A percentile compares a stretch with the other conserved stretches of the same genome.
Conservation (phyloP, 2,113 vertebrate genomes). For the Anseranas semipalmata region DNA sequence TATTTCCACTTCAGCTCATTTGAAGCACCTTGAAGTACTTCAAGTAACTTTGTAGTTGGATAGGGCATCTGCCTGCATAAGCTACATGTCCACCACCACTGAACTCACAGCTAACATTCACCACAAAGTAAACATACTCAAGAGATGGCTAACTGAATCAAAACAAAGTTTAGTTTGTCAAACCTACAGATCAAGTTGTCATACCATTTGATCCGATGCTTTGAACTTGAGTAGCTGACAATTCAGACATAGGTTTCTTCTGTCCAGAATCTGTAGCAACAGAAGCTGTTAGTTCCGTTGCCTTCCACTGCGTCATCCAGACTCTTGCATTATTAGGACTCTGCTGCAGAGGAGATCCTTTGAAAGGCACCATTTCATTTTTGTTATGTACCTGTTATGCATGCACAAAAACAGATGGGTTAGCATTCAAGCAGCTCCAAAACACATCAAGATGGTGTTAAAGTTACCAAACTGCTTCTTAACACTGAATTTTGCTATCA, state of each 20-base stretch:
- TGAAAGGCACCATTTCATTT: slow-evolving; percentile 65
- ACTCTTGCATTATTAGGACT: not conserved
- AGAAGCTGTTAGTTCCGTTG: slow-evolving; percentile 45
- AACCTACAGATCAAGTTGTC: not conserved
- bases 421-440: not conserved
- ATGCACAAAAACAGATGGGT: not conserved
- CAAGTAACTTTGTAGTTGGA: not conserved
- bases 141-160: not conserved
- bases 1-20: not conserved
- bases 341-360: not conserved
- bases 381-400: not conserved
- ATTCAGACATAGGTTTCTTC: not conserved
- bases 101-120: not conserved
- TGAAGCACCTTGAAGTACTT: not conserved
- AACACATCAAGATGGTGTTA: not conserved
- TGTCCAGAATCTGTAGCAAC: slow-evolving; percentile 11
- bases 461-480: not conserved
- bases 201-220: slow-evolving; percentile 57
- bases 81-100: not conserved
- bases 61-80: not conserved
- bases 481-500: not conserved
- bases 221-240: not conserved
- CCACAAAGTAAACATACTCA: not conserved
- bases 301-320: slow-evolving; percentile 57
- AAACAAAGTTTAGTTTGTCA: not conserved